Base-by-base conservation (phyloP, 2,797 vertebrate genomes). In the Steatocranus sp. region DNA sequence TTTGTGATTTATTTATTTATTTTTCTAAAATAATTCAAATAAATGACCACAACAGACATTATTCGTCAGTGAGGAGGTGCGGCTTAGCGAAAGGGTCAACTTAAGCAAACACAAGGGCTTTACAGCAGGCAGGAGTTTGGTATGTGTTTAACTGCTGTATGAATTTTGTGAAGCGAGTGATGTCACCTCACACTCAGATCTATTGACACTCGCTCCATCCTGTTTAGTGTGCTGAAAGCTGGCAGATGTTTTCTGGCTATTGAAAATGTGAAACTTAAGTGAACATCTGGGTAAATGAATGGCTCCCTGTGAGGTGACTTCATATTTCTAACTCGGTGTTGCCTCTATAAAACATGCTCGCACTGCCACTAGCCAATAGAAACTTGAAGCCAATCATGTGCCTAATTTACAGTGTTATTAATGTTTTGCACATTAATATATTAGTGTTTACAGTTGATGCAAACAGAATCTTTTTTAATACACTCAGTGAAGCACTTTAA, bases 311-410 rank as follows among this genome's bases (percentile, higher is more conserved):
- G 38, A 70, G 38, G 63, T 27, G 23, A 46, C 41, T 27, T 27
- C 23, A 7, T 68, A 68, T 77, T 34, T 56, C 53, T 50, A 78
- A 73, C 32, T 11, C 2, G 6, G 14, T n/a, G 27, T 18, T 86
- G 61, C 81, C 49, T 88, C 81, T 61, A 17, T 27, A 49, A 43
- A 27, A 17, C 20, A 53, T 17, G 36, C 80, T 27, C 73, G 11
- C 80, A 66, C 83, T 82, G 83, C 85, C 86, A 76, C 80, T 56
- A 66, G 14, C 70, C 84, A 83, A 41, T 46, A 58, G 73, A 89
- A 87, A 88, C 84, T 88, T 93, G 87, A 93, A 86, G 70, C 89
- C 87, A 6, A 49, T 68, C 54, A 78, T 86, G 92, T 94, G 93
- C 93, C 94, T 94, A 17, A 79, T 76, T 81, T 86, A 76, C 81